A percentile compares a stretch with the other conserved stretches of the same genome.
Conservation (phyloP, 2,888 invertebrate genomes). For the Camponotus fellah region DNA sequence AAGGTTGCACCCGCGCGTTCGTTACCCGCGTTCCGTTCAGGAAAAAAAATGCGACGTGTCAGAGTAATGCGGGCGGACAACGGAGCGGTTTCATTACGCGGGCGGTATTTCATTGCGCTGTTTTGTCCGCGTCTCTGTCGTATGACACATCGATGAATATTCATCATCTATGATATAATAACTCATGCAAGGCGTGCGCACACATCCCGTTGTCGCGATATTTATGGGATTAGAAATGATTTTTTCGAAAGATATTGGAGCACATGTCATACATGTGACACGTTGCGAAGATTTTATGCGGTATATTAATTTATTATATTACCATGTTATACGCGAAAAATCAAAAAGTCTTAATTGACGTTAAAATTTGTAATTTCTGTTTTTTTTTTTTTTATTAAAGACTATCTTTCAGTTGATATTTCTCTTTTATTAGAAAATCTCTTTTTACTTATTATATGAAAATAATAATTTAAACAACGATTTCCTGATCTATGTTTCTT, state of each 20-base stretch:
- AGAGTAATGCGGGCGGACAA: constrained; percentile 25
- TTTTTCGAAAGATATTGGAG: constrained; percentile 17
- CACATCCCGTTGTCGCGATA: constrained; percentile 13
- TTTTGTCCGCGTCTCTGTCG: constrained; percentile 27
- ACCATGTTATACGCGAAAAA: background rate
- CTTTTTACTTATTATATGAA: background rate
- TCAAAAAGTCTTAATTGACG: background rate
- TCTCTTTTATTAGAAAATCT: background rate
- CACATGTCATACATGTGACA: background rate
- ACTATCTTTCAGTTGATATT: background rate
- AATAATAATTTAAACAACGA: background rate
- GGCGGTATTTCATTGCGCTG: constrained; percentile 23
- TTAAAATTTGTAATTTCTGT: background rate
- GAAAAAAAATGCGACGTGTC: background rate
- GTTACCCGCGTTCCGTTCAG: background rate
- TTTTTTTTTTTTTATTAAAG: background rate
- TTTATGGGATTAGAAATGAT: constrained; percentile 39
- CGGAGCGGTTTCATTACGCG: constrained; percentile 40
- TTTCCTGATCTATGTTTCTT: background rate
- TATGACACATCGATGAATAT: constrained; percentile 28
- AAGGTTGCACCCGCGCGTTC: constrained; percentile 1
- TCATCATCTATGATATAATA: constrained; percentile 34
- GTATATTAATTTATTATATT: background rate
- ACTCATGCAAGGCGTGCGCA: constrained; percentile 6
- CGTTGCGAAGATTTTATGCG: background rate